Evolutionary conservation across 2,888 invertebrate species (phyloP), one percentile per base, ranked within the genome.

Genomic region (Sinodicranocentrus sp.): DNA sequence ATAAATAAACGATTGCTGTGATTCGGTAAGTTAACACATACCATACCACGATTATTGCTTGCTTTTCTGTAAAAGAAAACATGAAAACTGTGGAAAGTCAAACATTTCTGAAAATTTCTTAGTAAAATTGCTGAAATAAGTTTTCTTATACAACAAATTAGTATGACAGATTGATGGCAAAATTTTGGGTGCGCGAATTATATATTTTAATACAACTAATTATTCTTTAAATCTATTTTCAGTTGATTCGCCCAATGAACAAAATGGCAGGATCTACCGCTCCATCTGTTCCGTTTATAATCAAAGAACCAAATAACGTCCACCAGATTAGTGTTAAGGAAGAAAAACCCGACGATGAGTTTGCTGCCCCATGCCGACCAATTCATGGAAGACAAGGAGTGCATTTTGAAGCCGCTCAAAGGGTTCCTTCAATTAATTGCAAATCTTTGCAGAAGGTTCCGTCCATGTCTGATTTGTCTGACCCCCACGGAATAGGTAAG

Each of bases 391-490:
- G 84, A n/a, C 39, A 61, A 72, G 48, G 76, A n/a, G 59, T 54
- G 5, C 78, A 77, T 13, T 77, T 91, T 86, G 90, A 72, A 13
- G 77, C 91, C 68, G 84, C 80, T 57, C 91, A 91, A 70, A 91
- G 91, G 86, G 91, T 92, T 57, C 91, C 92, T 85, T 82, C 82
- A 6, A 82, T 82, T 39, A 82, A 82, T 70, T 82, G 82, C 82
- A 91, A 94, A 86, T 94, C 95, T 86, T 94, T 95, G 93, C 95
- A 95, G 92, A 96, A 96, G 91, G 96, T 97, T 89, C 97, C 97
- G 54, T 97, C 96, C 68, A 93, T 97, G 89, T 96, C 96, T 89
- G 97, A 97, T 91, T 93, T 97, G 71, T 96, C 96, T 71, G 97
- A 97, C 91, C 95, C 95, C 82, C 86, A 79, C 77, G 86, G 86